Base-by-base conservation (phyloP, 2,888 invertebrate genomes). In the Orthosia gracilis region DNA sequence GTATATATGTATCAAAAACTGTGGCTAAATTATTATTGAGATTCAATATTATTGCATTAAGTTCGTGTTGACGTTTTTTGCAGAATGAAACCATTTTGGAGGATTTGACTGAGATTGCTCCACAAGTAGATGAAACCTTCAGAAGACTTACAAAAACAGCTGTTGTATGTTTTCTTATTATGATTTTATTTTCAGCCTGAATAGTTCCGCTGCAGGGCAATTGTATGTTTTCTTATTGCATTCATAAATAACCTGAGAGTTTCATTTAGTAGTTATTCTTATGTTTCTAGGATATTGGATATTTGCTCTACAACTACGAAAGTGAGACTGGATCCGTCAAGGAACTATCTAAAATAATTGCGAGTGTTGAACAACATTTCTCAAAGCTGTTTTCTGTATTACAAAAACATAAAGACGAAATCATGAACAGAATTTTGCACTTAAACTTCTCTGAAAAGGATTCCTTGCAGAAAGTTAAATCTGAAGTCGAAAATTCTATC, bases 361-460 rank as follows among this genome's bases (percentile, higher is more conserved):
- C 88, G 13, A 84, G 89, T 18, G 92, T 97, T 11, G 95, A 95
- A 61, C 96, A 96, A 78, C 97, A 97, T 85, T 97, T 97, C 83
- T 93, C 96, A 0, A 93, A 96, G 77, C 89, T 97, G 0, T 95
- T 95, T 76, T 96, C 95, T 0, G 87, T 94, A 11, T 89, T 97
- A 58, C 97, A 97, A 89, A 94, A 94, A 68, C 90, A 96, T 59
- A 97, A 97, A 83, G 87, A 92, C 17, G 93, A 95, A 77, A 88
- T 97, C 4, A 90, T 94, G 1, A 89, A 91, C 9, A 88, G 91
- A 23, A 81, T 97, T 13, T 73, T 91, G 7, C 89, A 93, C 83
- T 83, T 94, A 9, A 93, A 92, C 78, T 84, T 75, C 17, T 85
- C 88, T 17, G 94, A 96, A 82, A 93, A 90, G 64, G 88, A 93